Percentiles rank a stretch among this genome's conserved stretches.
These are phyloP conservation scores for Drosophila insularis DNA, from an alignment of 1,140 invertebrate species.

Conservation along the genomic window DNA sequence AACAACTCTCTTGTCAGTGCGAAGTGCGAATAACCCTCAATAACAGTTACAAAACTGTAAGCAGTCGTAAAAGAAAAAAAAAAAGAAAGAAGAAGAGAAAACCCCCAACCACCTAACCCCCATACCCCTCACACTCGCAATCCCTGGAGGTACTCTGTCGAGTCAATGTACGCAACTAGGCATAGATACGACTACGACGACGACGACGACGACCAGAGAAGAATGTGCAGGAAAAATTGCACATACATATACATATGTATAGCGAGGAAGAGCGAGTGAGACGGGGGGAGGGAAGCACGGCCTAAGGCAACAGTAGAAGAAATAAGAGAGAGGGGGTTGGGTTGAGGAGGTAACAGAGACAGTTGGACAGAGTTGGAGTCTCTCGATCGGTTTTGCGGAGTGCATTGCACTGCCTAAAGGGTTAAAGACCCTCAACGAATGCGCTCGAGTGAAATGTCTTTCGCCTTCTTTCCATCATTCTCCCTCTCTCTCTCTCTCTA, in stretches of 20 bases:
- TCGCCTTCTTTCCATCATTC: constrained; percentile 2
- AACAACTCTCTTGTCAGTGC: constrained; percentile 16
- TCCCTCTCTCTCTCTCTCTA: not conserved
- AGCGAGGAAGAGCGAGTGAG: constrained; percentile 6
- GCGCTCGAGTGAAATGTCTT: constrained; percentile 29
- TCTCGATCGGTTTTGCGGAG: constrained; percentile 40
- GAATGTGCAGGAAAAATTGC: constrained; percentile 72
- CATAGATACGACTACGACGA: constrained; percentile 54
- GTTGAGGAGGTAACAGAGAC: constrained; percentile 7
- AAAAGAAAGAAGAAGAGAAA: not conserved
- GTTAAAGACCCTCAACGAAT: constrained; percentile 77
- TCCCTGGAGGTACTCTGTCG: constrained; percentile 22
- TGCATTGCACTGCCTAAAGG: constrained; percentile 79
- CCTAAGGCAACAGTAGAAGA: not conserved
- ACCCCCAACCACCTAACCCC: not conserved
- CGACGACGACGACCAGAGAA: constrained; percentile 42
- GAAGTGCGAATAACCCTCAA: constrained; percentile 74
- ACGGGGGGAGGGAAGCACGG: constrained; percentile 2
- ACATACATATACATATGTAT: constrained; percentile 30
- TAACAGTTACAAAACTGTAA: constrained; percentile 81
- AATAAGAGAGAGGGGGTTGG: not conserved
- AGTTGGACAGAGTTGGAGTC: constrained; percentile 29
- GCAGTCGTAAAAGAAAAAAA: constrained; percentile 59
- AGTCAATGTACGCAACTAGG: constrained; percentile 73
- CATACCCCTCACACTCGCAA: not conserved